These are phyloP conservation scores for Ictalurus punctatus DNA, from an alignment of 2,113 vertebrate species.

Conservation along the genomic window DNA sequence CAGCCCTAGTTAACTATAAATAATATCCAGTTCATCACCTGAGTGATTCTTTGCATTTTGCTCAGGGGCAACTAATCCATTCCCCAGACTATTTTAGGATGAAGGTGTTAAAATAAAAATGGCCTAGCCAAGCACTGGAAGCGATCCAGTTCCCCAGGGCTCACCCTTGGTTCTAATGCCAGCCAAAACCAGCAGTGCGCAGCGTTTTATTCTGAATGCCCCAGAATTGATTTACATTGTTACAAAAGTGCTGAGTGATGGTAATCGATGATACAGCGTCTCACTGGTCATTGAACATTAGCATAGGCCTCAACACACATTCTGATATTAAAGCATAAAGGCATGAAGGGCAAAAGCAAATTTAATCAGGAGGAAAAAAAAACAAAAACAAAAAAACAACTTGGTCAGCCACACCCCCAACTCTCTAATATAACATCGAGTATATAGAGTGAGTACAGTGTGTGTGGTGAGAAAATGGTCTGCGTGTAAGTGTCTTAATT, in stretches of 20 bases:
- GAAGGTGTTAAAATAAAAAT: constrained; percentile 33
- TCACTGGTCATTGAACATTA: constrained; percentile 24
- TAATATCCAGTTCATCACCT: constrained; percentile 6
- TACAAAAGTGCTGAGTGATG: constrained; percentile 47
- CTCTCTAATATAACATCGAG: constrained; percentile 29
- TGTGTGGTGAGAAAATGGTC: constrained; percentile 10
- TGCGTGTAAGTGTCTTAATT: neutral
- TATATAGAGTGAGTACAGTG: constrained; percentile 22
- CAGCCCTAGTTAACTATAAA: neutral
- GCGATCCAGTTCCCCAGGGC: constrained; percentile 11
- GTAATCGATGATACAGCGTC: constrained; percentile 39
- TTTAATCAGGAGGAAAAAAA: constrained; percentile 47
- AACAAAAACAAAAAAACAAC: constrained; percentile 11
- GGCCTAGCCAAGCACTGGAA: neutral
- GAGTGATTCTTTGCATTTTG: neutral
- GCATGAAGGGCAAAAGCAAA: constrained; percentile 54
- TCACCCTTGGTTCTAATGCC: constrained; percentile 3
- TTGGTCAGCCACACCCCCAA: neutral
- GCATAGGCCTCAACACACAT: constrained; percentile 30
- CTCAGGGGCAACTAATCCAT: constrained; percentile 16
- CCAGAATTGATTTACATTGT: constrained; percentile 39
- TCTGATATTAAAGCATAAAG: constrained; percentile 46
- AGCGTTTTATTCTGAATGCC: constrained; percentile 29
- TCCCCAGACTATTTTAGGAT: neutral
- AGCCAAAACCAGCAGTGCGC: neutral